phyloP scores from a whole-genome alignment of 2,888 invertebrate species.

The Drosophila yooni region DNA sequence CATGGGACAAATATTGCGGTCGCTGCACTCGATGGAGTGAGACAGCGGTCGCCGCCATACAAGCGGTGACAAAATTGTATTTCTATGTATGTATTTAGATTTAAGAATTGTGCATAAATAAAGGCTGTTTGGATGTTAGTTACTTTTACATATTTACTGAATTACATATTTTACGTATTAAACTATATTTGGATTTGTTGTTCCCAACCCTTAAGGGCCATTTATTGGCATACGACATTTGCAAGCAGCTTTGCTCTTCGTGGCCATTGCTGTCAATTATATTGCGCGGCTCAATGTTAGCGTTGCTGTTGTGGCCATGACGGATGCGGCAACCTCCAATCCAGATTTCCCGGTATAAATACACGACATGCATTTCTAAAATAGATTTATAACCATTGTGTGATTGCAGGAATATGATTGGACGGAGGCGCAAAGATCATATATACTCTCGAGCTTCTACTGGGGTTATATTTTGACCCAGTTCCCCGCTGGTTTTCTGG shows the following conservation, averaged over 20 bases:
- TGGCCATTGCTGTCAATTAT: constrained; percentile 87
- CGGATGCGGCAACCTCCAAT: constrained; percentile 86
- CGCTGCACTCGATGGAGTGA: no score
- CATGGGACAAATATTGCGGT: no score
- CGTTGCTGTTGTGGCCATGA: constrained; percentile 91
- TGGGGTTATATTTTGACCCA: constrained; percentile 90
- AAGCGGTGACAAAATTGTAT: no score
- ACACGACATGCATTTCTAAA: neutral
- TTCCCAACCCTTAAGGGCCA: constrained; percentile 70
- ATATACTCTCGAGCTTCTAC: constrained; percentile 90
- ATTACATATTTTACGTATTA: neutral
- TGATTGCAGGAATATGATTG: constrained; percentile 77
- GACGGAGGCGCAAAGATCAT: constrained; percentile 86
- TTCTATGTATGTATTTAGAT: no score
- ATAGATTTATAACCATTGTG: neutral
- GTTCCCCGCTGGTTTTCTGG: constrained; percentile 88
- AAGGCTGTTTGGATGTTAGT: neutral
- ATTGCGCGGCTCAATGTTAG: constrained; percentile 89
- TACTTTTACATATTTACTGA: neutral
- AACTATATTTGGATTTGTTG: neutral
- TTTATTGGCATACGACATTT: constrained; percentile 88
- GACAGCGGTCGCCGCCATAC: no score
- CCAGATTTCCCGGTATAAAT: constrained; percentile 85
- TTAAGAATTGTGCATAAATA: no score
- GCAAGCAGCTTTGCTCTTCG: constrained; percentile 87